Evolutionary conservation across 2,797 vertebrate species (phyloP), one percentile per base, ranked within the genome.

Genomic region (Rhabdophis nuchalis): DNA sequence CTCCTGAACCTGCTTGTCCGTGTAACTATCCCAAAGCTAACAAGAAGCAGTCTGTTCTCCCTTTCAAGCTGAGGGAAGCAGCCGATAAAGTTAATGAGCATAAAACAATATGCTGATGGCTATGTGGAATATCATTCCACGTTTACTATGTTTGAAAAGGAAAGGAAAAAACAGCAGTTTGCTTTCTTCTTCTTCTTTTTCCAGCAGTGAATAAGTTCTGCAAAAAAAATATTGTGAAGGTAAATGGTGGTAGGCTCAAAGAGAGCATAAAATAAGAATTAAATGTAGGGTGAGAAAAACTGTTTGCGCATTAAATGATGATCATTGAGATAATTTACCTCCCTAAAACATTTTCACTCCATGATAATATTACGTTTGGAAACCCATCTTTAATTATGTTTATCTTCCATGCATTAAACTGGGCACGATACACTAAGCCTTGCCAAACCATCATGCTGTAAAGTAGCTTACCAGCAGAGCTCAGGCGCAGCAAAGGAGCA

Each of bases 361-460:
- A 72, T 90, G 93, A 92, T 91, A 87, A 93, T 96, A 82, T 97
- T 96, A 94, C 54, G 36, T 95, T 93, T 94, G 95, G 87, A 93
- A 90, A 50, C 58, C 91, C 90, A 94, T 96, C 96, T 95, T 82
- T 90, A 96, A 96, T 96, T 95, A 94, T 92, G 85, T 91, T 95
- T 95, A 96, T 95, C 93, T 94, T 57, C 95, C 95, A 96, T 87
- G 92, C 94, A 93, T 94, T 96, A 94, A 97, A 97, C 86, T 94
- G 89, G 94, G 93, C 94, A 91, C 95, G 93, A 92, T 95, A 61
- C 0, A 91, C 41, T 89, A 90, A 68, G 27, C 29, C 72, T 72
- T 94, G 82, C 54, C 89, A 61, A 94, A 77, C 93, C 57, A 77
- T 68, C 60, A 13, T n/a, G 20, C 86, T 88, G 23, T 89, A 90